Base-by-base conservation (phyloP, 2,113 vertebrate genomes). In the Pitta sordida region DNA sequence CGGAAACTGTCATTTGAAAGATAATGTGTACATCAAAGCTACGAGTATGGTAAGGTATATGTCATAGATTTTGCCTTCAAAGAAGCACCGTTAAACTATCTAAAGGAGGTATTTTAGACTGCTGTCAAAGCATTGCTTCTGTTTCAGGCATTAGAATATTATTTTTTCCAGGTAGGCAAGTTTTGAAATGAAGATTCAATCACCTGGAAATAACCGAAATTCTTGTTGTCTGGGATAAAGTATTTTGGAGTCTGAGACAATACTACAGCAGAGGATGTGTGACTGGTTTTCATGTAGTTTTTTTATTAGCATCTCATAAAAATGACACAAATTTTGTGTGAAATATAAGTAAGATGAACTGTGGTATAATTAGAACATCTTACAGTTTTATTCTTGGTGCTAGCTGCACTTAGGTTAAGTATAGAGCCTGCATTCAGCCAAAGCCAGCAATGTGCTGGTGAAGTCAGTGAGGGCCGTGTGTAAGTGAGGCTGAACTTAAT, bases 1-100 rank as follows among this genome's bases (percentile, higher is more conserved):
- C 6, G 99, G 99, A 44, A 98, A 97, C 83, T 99, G 99, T 96
- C 99, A 99, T 93, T 97, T 99, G 96, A 98, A 98, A 95, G 98
- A 99, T 96, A 99, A 99, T 11, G 83, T 98, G 75, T 99, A 99
- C 95, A 81, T 98, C 74, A 98, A 97, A 88, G 98, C 98, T 48
- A 98, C 99, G 7, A 98, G 93, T 97, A 99, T 99, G 99, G 99
- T 99, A 98, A 98, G 97, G 90, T 92, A 93, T 96, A 97, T 88
- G 86, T 95, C 91, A 56, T 84, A 49, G 29, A 53, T 70, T 73
- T 64, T 86, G 17, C 44, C n/a, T 94, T 83, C 64, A 77, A 51
- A 53, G 29, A 60, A 32, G 7, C 11, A 9, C 22, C 51, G 22
- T 69, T 52, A 83, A 77, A 79, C 43, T 76, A 15, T 22, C 1